Evolutionary conservation across 2,797 vertebrate genomes (phyloP).

Genomic region (Cuculus canorus): DNA sequence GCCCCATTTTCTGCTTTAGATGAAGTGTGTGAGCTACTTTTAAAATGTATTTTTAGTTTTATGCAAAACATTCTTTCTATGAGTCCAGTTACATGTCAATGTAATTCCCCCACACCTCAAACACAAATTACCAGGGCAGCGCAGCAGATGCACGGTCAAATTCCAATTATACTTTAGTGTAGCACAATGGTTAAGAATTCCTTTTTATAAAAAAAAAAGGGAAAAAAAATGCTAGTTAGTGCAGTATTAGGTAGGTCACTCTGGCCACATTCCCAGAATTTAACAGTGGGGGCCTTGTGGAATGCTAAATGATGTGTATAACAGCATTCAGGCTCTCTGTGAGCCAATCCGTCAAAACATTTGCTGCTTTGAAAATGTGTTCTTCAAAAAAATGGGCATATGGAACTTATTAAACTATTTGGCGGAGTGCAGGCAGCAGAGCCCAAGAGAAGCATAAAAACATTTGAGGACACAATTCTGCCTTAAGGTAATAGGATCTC

Average conservation of each 20-base stretch:
- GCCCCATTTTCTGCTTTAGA: slow-evolving; percentile 9
- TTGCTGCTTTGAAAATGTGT: slow-evolving; percentile 83
- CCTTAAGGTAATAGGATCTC: slow-evolving; percentile 68
- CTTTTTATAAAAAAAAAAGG: not conserved
- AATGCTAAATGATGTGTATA: slow-evolving; percentile 87
- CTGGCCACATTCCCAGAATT: slow-evolving; percentile 85
- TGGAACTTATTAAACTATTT: slow-evolving; percentile 86
- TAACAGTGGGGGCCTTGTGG: slow-evolving; percentile 89
- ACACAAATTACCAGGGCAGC: slow-evolving; percentile 10
- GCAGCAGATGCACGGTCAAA: slow-evolving; percentile 62
- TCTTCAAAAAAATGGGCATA: slow-evolving; percentile 84
- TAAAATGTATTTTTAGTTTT: slow-evolving; percentile 8
- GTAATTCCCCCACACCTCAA: slow-evolving; percentile 8
- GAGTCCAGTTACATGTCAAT: not conserved
- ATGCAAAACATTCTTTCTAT: slow-evolving; percentile 15
- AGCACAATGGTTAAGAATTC: slow-evolving; percentile 72
- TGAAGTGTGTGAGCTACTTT: slow-evolving; percentile 15
- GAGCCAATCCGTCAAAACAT: slow-evolving; percentile 85
- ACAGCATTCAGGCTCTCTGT: slow-evolving; percentile 78
- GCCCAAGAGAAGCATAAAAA: slow-evolving; percentile 78
- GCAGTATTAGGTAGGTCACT: slow-evolving; percentile 82
- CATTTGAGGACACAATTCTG: slow-evolving; percentile 71
- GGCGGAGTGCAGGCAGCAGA: slow-evolving; percentile 75
- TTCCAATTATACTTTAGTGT: slow-evolving; percentile 68
- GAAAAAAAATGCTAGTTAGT: slow-evolving; percentile 71